Evolutionary conservation across 2,797 vertebrate species (phyloP).

Genomic region (Melanotaenia parkinsoni): DNA sequence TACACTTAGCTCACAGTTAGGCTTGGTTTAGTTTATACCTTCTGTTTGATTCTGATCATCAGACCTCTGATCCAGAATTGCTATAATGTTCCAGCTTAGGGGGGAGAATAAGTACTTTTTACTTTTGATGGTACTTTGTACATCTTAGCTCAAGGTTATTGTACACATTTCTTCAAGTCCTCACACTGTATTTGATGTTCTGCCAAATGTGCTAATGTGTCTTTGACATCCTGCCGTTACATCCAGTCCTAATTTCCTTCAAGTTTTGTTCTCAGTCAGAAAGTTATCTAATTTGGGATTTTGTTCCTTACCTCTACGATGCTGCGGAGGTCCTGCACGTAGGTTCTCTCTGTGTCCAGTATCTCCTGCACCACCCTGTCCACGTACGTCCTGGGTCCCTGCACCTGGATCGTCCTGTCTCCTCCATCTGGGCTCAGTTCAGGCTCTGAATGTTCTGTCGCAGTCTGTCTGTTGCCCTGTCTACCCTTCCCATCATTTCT

Average conservation of each 20-base stretch:
- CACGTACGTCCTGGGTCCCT: conserved; percentile 92
- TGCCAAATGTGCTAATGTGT: conserved; percentile 20
- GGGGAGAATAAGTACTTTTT: neutral
- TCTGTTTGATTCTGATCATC: neutral
- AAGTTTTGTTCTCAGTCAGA: conserved; percentile 4
- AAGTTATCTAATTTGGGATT: neutral
- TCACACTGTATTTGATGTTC: conserved; percentile 20
- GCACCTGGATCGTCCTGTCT: conserved; percentile 63
- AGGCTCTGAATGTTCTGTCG: conserved; percentile 68
- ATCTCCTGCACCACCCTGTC: conserved; percentile 98
- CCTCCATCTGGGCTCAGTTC: conserved; percentile 71
- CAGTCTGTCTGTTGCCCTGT: conserved; percentile 67
- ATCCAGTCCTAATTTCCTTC: conserved; percentile 22
- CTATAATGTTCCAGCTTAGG: neutral
- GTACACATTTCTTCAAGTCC: neutral
- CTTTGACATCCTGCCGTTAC: conserved; percentile 23
- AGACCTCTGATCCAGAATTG: neutral
- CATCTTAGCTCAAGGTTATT: conserved; percentile 2
- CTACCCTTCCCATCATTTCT: conserved; percentile 56
- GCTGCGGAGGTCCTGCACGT: conserved; percentile 94
- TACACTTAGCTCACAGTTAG: neutral
- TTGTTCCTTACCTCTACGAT: conserved; percentile 90
- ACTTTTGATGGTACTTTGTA: neutral
- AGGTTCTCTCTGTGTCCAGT: conserved; percentile 94
- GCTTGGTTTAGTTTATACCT: neutral